phyloP scores from a whole-genome alignment of 2,888 invertebrate species.

The Cistogaster globosa region DNA sequence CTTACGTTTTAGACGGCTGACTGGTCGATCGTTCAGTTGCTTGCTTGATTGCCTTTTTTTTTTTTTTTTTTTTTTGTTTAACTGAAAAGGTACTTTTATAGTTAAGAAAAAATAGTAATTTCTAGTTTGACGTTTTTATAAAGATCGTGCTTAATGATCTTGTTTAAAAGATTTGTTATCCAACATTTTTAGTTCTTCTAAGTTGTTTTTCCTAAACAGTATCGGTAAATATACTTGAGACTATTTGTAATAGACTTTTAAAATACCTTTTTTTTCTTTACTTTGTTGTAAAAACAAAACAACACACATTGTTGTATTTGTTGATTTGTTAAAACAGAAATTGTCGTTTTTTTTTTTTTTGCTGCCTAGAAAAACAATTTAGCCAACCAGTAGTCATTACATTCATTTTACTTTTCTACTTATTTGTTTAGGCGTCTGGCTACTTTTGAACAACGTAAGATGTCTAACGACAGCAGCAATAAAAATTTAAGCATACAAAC shows the following conservation, averaged over 20 bases:
- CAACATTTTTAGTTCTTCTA: conserved; percentile 50
- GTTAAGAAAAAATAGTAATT: neutral
- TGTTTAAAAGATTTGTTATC: conserved; percentile 67
- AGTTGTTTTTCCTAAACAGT: conserved; percentile 64
- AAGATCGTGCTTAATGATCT: conserved; percentile 72
- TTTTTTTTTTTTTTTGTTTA: neutral
- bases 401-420: conserved; percentile 4
- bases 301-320: conserved; percentile 17
- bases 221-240: conserved; percentile 79
- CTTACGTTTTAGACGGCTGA: conserved; percentile 23
- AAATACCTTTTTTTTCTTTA: conserved; percentile 8
- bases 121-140: conserved; percentile 49
- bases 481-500: neutral
- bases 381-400: conserved; percentile 53
- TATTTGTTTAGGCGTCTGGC: conserved; percentile 66
- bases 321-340: conserved; percentile 60
- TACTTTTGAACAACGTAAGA: conserved; percentile 51
- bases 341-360: conserved; percentile 45
- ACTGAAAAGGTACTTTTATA: neutral
- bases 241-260: conserved; percentile 64
- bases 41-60: neutral
- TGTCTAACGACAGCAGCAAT: neutral
- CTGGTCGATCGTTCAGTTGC: neutral
- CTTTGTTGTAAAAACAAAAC: conserved; percentile 6
- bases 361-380: conserved; percentile 26